phyloP scores from a whole-genome alignment of 2,888 invertebrate species.

The Agriopis leucophaearia region DNA sequence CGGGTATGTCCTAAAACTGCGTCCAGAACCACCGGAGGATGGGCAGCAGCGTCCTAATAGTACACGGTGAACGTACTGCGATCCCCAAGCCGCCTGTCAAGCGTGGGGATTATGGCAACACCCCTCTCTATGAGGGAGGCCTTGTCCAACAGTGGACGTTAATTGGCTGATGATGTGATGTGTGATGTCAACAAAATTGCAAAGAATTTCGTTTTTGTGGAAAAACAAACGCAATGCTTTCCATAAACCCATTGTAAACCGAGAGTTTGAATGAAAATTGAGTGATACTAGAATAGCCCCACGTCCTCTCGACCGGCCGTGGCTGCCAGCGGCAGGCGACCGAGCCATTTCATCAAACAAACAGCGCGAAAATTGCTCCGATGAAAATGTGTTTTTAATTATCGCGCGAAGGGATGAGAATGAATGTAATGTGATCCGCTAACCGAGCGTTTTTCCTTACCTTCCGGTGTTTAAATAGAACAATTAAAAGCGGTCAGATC shows the following conservation, averaged over 20 bases:
- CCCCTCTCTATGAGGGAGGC: too few species aligned
- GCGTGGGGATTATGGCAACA: too few species aligned
- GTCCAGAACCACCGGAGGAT: too few species aligned
- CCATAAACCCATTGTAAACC: constrained; percentile 15
- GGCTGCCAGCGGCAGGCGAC: constrained; percentile 44
- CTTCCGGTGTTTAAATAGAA: constrained; percentile 65
- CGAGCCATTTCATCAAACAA: constrained; percentile 57
- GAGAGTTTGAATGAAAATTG: constrained; percentile 32
- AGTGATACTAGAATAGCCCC: constrained; percentile 36
- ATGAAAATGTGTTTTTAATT: constrained; percentile 71
- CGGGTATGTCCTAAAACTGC: too few species aligned
- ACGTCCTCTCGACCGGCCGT: constrained; percentile 29
- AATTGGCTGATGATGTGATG: too few species aligned
- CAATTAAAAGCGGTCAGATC: constrained; percentile 72
- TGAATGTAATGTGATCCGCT: constrained; percentile 64
- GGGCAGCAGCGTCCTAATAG: too few species aligned
- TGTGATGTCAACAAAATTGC: constrained; percentile 5
- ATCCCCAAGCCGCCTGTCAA: too few species aligned
- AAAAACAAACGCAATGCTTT: constrained; percentile 11
- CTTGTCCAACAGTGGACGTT: too few species aligned
- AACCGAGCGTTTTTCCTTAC: constrained; percentile 58
- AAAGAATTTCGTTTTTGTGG: background rate
- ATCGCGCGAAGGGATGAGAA: constrained; percentile 58
- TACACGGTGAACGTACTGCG: too few species aligned
- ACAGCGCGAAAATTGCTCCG: constrained; percentile 53